Conservation (phyloP, 2,888 invertebrate genomes). For the Orthosia gracilis region DNA sequence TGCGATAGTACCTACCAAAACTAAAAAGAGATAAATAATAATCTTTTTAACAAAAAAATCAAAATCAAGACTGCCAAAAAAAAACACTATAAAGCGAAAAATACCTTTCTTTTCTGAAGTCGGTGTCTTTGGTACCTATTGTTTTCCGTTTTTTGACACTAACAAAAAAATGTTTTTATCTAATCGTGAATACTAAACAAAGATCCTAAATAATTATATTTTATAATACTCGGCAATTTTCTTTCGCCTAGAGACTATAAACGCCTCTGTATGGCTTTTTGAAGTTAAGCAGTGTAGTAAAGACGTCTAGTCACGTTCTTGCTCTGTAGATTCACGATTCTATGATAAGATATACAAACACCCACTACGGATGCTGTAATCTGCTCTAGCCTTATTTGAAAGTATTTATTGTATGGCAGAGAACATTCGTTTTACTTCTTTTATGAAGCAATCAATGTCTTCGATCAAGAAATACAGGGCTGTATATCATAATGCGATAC, state of each 20-base stretch:
- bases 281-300: constrained; percentile 37
- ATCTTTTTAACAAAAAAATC: too few relatives aligned
- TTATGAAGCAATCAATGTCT: constrained; percentile 16
- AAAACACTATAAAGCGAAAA: too few relatives aligned
- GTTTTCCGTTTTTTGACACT: too few relatives aligned
- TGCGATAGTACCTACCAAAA: too few relatives aligned
- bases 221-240: background rate
- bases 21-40: too few relatives aligned
- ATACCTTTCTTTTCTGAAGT: too few relatives aligned
- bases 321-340: constrained; percentile 47
- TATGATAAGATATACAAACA: constrained; percentile 52
- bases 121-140: too few relatives aligned
- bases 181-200: constrained; percentile 22
- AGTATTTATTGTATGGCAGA: constrained; percentile 25
- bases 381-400: constrained; percentile 28
- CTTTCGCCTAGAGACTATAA: constrained; percentile 20
- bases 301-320: constrained; percentile 54
- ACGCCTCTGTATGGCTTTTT: constrained; percentile 33
- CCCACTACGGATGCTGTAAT: constrained; percentile 38
- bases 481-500: background rate
- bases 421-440: constrained; percentile 28
- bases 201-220: constrained; percentile 12
- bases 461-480: background rate
- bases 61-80: too few relatives aligned
- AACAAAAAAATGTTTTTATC: too few relatives aligned